Percentiles rank a stretch among this genome's conserved stretches.
phyloP scores from a whole-genome alignment of 2,113 vertebrate genomes.

The Ammodytes dubius region DNA sequence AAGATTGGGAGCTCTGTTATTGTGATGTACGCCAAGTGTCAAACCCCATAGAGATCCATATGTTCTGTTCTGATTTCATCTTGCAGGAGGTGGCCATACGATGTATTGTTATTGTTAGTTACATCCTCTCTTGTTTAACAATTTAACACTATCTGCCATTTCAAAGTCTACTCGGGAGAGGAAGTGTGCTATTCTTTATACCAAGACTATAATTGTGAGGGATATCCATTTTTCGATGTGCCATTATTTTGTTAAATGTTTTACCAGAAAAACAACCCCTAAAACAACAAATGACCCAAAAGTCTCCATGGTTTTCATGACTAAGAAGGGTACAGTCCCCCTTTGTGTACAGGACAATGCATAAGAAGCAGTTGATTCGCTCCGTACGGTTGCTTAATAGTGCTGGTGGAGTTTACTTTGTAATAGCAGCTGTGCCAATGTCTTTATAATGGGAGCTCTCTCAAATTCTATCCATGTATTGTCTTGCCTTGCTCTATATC shows the following conservation, averaged over 20 bases:
- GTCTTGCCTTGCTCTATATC: constrained; percentile 81
- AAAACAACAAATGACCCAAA: constrained; percentile 44
- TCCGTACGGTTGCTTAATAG: constrained; percentile 73
- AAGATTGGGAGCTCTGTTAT: constrained; percentile 40
- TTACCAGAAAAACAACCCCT: constrained; percentile 41
- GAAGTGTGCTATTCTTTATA: constrained; percentile 59
- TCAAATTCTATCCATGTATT: constrained; percentile 76
- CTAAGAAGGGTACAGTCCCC: constrained; percentile 45
- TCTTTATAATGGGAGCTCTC: constrained; percentile 76
- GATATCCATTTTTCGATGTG: constrained; percentile 63
- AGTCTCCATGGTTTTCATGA: constrained; percentile 37
- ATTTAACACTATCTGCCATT: constrained; percentile 59
- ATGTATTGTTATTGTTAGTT: constrained; percentile 32
- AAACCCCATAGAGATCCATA: constrained; percentile 53
- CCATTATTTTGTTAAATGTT: constrained; percentile 70
- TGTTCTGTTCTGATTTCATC: constrained; percentile 49
- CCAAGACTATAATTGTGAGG: constrained; percentile 51
- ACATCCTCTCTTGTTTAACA: constrained; percentile 37
- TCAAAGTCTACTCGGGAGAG: constrained; percentile 45
- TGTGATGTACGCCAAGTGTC: constrained; percentile 45
- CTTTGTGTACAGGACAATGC: constrained; percentile 78
- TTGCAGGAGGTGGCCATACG: constrained; percentile 37
- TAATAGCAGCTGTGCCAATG: constrained; percentile 79
- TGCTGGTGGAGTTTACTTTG: constrained; percentile 80
- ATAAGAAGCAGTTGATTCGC: constrained; percentile 71